phyloP scores from a whole-genome alignment of 1,140 invertebrate species.

The Drosophila ambigua region DNA sequence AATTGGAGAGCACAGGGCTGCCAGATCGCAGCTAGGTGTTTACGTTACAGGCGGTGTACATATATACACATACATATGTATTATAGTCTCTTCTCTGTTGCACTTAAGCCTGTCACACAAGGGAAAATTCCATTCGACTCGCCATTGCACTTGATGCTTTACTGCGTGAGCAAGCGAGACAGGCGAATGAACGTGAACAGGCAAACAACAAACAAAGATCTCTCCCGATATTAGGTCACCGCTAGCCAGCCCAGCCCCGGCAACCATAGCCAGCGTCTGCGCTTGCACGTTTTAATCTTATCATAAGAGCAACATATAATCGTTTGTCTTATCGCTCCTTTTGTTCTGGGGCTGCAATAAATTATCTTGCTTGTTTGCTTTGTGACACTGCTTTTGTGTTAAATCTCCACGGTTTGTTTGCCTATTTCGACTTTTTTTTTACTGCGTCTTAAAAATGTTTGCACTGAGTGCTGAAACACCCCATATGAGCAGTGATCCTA shows the following conservation, averaged over 20 bases:
- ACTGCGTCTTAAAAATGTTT: constrained; percentile 34
- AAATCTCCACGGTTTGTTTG: constrained; percentile 21
- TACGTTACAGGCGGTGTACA: background rate
- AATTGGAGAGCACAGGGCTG: constrained; percentile 1
- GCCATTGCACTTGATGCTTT: constrained; percentile 54
- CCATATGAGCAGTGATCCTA: constrained; percentile 12
- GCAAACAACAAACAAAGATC: background rate
- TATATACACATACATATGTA: no score
- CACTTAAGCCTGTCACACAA: no score
- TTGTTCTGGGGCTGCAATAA: constrained; percentile 20
- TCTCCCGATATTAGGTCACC: constrained; percentile 44
- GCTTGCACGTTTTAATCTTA: constrained; percentile 31
- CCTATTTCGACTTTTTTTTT: constrained; percentile 11
- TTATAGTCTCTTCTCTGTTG: no score
- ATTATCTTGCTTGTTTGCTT: constrained; percentile 30
- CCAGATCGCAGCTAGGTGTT: constrained; percentile 8
- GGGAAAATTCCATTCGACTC: constrained; percentile 78
- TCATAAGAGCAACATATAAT: constrained; percentile 13
- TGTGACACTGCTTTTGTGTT: constrained; percentile 37
- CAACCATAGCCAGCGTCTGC: background rate
- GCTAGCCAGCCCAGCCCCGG: background rate
- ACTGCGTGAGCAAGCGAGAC: constrained; percentile 52
- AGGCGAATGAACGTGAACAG: constrained; percentile 5
- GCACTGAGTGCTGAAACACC: no score
- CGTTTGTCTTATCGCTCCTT: constrained; percentile 29